Evolutionary conservation across 2,797 vertebrate species (phyloP), one percentile per base, ranked within the genome.

Genomic region (Lutjanus argentimaculatus): DNA sequence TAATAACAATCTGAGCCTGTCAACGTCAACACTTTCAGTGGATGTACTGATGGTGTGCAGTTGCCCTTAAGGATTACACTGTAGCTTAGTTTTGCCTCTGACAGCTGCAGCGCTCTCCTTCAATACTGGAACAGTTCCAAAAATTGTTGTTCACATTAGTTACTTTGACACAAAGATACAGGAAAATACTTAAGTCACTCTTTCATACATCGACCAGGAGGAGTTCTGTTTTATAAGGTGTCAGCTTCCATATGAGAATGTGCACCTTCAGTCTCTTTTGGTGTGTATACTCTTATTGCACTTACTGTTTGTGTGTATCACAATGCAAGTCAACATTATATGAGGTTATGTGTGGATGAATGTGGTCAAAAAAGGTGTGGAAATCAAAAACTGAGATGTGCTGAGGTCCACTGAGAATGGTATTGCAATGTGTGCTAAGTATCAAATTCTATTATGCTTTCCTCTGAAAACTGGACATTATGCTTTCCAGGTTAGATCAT

Each of bases 391-490:
- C 2, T 52, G 40, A 78, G 48, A 57, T 25, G 19, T 6, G 12
- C 1, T 25, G 8, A 7, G 22, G 36, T 36, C 43, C 21, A 79
- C 19, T 67, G 40, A 74, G 57, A 71, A 57, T 1, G 43, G 19
- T 43, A 11, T 22, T 69, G 13, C 64, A 57, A 42, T 21, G 1
- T 19, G 0, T 55, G 42, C 11, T 55, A 67, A 16, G 43, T 46
- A 46, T 22, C 2, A 25, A n/a, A 19, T 46, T 40, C 21, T 67
- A 48, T 77, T 25, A 46, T 52, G 12, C 22, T 73, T 11, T 67
- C 0, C 62, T 45, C 58, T 76, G 21, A 61, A 67, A 75, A 75
- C 30, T 62, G 40, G 63, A 65, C 36, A 69, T 45, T 49, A 12
- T 58, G 16, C 16, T 2, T 62, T 49, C 22, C 22, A 64, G 51